Evolutionary conservation across 1,140 invertebrate species (phyloP), one percentile per base, ranked within the genome.

Genomic region (Zeugodacus cucurbitae): DNA sequence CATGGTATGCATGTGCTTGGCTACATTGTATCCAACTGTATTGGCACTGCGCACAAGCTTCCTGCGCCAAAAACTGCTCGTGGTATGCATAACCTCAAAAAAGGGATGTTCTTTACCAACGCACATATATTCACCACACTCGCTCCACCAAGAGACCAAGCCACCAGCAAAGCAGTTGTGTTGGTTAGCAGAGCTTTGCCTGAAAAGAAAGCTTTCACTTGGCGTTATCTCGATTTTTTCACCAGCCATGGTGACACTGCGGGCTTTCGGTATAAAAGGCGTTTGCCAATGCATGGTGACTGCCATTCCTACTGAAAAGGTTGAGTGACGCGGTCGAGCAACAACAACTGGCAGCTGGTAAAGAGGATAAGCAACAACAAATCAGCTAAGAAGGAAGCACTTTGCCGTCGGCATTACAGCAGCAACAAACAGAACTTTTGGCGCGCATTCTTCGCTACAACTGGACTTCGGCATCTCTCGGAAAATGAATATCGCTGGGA

Each of bases 261-360:
- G 11, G 29, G 17, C 5, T n/a, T 58, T 17, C n/a, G 34, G 58
- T 88, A 88, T 88, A 88, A 54, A 88, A 88, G 86, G 88, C 58
- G 58, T 82, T 48, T 86, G 59, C 59, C 48, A 86, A 44, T 41
- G n/a, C 86, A 32, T 86, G 88, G 88, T 86, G 82, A 86, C 44
- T 86, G 82, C 86, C 88, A 88, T 88, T 88, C 82, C 88, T 70
- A 88, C 37, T 34, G 32, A 86, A 82, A 62, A 57, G 58, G 37
- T 82, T 82, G 74, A n/a, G 74, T 82, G 41, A 82, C 74, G 26
- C 74, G 26, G 41, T 20, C 48, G 88, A n/a, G 37, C n/a, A 86
- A 67, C 88, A 88, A 41, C 88, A 57, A 10, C 59, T 2, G 3
- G 10, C 54, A 88, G 3, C 29, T 74, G n/a, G n/a, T 41, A 20